Base-by-base conservation (phyloP, 2,113 vertebrate species). In the Ameiurus melas region DNA sequence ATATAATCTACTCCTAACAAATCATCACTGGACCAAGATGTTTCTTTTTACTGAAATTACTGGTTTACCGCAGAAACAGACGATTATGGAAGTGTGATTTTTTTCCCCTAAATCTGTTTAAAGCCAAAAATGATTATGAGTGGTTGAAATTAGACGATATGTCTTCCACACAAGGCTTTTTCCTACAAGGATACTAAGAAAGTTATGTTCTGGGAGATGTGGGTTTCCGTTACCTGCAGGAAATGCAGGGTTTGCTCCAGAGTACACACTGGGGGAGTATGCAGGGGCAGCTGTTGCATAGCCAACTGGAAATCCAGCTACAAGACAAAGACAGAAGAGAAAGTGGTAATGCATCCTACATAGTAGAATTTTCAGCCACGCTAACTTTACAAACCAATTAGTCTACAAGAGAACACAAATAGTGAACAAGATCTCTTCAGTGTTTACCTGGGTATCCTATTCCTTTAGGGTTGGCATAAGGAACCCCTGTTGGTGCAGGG, bases 391-490 rank as follows among this genome's bases (percentile, higher is more conserved):
- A 83, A 57, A 66, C 22, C 60, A 39, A 39, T 17, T 55, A 4
- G 9, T 64, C 25, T 9, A 88, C 79, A 71, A 82, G 43, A 16
- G 39, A 55, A 64, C 27, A 62, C 80, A 60, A 43, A n/a, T 9
- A 57, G 19, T 53, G 71, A 84, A 3, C 20, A 25, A 53, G 83
- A 75, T 47, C 58, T 58, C 47, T 17, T 84, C 70, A 78, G 16
- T 64, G 64, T 93, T 95, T 95, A 99, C 98, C 97, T 96, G 97
- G 97, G 94, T 99, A 99, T 93, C 97, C 96, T 93, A 99, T 94
- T 94, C 98, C 98, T 97, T 99, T 99, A 89, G 96, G 94, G 93
- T 98, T 99, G 96, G 98, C 96, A 94, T 97, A 99, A 91, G 97
- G 97, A 93, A 98, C 97, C 96, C 98, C 98, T 95, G 98, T 96